phyloP scores from a whole-genome alignment of 2,113 vertebrate species.

The Muntiacus reevesi region DNA sequence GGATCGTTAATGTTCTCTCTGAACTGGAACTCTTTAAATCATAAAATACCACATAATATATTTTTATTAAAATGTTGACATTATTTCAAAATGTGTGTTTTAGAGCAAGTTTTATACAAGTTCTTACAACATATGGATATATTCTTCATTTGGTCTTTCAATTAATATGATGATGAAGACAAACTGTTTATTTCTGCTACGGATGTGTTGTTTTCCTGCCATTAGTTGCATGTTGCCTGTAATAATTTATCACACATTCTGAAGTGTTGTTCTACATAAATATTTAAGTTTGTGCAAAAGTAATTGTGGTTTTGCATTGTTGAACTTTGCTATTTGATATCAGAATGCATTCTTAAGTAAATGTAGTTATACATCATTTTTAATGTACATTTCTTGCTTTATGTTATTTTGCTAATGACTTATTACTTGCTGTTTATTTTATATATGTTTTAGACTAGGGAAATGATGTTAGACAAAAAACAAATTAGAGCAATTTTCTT shows the following conservation, averaged over 20 bases:
- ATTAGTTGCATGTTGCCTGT: neutral
- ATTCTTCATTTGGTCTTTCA: slow-evolving; percentile 60
- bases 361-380: neutral
- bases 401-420: neutral
- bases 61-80: slow-evolving; percentile 68
- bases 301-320: neutral
- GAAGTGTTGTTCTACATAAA: slow-evolving; percentile 20
- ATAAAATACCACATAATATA: slow-evolving; percentile 68
- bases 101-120: neutral
- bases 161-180: slow-evolving; percentile 49
- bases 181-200: slow-evolving; percentile 31
- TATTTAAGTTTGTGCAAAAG: neutral
- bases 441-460: neutral
- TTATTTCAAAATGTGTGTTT: slow-evolving; percentile 63
- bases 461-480: neutral
- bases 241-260: slow-evolving; percentile 29
- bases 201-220: neutral
- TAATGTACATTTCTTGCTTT: neutral
- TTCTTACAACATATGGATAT: slow-evolving; percentile 48
- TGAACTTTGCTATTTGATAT: neutral
- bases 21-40: slow-evolving; percentile 73
- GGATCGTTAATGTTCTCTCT: slow-evolving; percentile 68
- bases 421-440: neutral
- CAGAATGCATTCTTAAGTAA: neutral
- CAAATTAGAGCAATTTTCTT: neutral